Evolutionary conservation across 2,888 invertebrate species (phyloP).

Genomic region (Meteorus colon): DNA sequence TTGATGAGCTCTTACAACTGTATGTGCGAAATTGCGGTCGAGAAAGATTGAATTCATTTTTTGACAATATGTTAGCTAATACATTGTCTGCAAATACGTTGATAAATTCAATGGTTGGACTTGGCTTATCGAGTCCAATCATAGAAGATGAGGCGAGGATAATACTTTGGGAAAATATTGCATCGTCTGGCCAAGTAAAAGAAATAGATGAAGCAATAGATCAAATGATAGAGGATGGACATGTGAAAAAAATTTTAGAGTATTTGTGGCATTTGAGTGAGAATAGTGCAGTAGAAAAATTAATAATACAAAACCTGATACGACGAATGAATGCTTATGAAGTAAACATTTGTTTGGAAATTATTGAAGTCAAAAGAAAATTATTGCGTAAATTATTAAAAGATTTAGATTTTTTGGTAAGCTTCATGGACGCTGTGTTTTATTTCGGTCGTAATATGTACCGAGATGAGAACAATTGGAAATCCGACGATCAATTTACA

Average conservation of each 20-base stretch:
- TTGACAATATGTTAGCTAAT: constrained; percentile 59
- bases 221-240: constrained; percentile 65
- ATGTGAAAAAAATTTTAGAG: constrained; percentile 65
- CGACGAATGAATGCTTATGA: constrained; percentile 57
- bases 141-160: constrained; percentile 63
- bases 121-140: constrained; percentile 54
- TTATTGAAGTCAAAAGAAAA: constrained; percentile 65
- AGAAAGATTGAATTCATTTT: constrained; percentile 70
- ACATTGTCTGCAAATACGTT: constrained; percentile 60
- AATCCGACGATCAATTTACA: constrained; percentile 18
- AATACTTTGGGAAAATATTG: constrained; percentile 62
- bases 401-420: constrained; percentile 69
- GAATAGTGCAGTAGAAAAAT: constrained; percentile 51
- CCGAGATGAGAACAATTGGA: constrained; percentile 68
- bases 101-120: constrained; percentile 56
- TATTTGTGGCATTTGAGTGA: constrained; percentile 58
- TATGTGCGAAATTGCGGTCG: constrained; percentile 72
- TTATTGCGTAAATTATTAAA: constrained; percentile 66
- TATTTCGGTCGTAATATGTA: constrained; percentile 74
- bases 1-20: constrained; percentile 73
- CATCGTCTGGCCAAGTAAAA: constrained; percentile 61
- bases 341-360: constrained; percentile 59
- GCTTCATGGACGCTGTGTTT: constrained; percentile 73
- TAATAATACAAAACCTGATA: constrained; percentile 59
- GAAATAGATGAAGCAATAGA: constrained; percentile 61